These are phyloP conservation scores for Drosophila bocqueti DNA, from an alignment of 1,140 invertebrate genomes.

Conservation along the genomic window DNA sequence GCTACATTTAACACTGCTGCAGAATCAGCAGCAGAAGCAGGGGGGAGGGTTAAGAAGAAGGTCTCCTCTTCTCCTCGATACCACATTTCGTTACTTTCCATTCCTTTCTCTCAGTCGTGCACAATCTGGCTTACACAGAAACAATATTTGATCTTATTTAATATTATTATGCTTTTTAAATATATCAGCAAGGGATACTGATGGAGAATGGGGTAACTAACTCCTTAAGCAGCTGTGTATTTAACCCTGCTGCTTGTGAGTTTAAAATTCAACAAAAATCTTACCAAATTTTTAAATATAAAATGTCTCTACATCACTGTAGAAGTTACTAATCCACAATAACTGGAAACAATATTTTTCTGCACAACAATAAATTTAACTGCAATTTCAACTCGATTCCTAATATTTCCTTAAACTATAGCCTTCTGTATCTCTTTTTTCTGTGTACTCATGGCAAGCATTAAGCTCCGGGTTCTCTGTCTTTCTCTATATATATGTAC, in stretches of 20 bases:
- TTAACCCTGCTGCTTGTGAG: not conserved
- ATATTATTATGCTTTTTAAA: not conserved
- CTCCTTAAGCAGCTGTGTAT: not conserved
- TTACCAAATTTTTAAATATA: not conserved
- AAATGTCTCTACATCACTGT: not conserved
- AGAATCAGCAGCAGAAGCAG: constrained; percentile 1
- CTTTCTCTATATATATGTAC: not conserved
- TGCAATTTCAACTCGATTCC: not conserved
- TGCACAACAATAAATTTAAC: too few relatives aligned
- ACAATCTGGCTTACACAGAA: constrained; percentile 7
- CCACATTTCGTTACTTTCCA: constrained; percentile 19
- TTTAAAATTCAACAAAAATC: not conserved
- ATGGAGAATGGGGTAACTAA: too few relatives aligned
- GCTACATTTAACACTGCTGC: constrained; percentile 67
- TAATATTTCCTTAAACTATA: not conserved
- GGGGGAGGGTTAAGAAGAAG: not conserved
- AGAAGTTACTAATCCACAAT: too few relatives aligned
- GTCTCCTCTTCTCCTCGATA: constrained; percentile 14
- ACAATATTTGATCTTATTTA: not conserved
- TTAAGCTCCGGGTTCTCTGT: constrained; percentile 5
- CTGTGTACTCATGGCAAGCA: constrained; percentile 29
- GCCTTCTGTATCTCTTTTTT: not conserved
- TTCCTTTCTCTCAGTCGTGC: constrained; percentile 7
- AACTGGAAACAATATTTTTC: too few relatives aligned
- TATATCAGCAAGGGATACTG: accelerated